Base-by-base conservation (phyloP, 1,140 invertebrate genomes). In the Uloborus diversus region DNA sequence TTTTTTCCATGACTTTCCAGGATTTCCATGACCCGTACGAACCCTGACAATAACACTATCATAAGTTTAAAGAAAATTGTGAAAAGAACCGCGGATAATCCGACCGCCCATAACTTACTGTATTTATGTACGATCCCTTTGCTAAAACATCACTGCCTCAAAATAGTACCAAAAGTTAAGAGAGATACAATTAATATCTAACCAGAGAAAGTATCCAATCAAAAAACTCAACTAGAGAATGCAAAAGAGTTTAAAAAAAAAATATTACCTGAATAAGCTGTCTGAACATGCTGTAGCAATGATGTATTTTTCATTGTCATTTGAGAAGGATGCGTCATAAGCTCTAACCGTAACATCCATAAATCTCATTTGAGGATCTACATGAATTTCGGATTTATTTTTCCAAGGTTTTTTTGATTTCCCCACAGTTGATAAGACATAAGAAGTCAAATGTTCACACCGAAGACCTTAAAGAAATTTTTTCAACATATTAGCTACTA, bases 271-370 rank as follows among this genome's bases (percentile, higher is more conserved):
- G 14, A 93, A 82, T 85, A 86, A 88, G 61, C 91, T 91, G 89
- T 94, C 92, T 27, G 92, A 94, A 84, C 92, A 93, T 14, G 90
- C 93, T 68, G 90, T 86, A 80, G 90, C 89, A 37, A 92, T 83
- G 25, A 89, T 73, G 75, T 89, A 83, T 23, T 85, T 83, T 42
- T 73, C 51, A 78, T 86, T 33, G 51, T 84, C 64, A 32, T 81
- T 69, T 82, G n/a, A n/a, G 83, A 76, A n/a, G 84, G 51, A 17
- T 53, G 20, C 17, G 13, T 1, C 9, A 9, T 17, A 53, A n/a
- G n/a, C n/a, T n/a, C 84, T 62, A 20, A 89, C 76, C 79, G 87
- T 86, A 32, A 92, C 82, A 84, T 91, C 89, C 91, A 93, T 92
- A 65, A 92, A 90, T 83, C 92, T 89, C 1, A 91, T 93, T 85